Conservation (phyloP, 2,888 invertebrate species). For the Cantharis rustica region DNA sequence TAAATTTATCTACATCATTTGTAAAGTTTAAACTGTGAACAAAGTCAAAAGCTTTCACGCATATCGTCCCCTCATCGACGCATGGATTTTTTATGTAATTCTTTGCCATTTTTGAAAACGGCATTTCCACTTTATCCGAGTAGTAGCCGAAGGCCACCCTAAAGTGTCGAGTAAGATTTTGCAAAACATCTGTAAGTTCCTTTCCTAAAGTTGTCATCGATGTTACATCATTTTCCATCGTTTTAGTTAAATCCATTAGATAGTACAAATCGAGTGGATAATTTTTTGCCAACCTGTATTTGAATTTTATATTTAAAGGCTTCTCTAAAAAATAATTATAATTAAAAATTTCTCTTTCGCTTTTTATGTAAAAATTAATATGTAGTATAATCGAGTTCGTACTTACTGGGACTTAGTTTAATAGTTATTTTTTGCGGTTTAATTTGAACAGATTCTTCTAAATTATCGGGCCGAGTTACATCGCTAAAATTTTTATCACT, state of each 20-base stretch:
- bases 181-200: slow-evolving; percentile 63
- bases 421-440: slow-evolving; percentile 67
- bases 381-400: slow-evolving; percentile 3
- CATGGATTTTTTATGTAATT: slow-evolving; percentile 64
- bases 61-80: slow-evolving; percentile 58
- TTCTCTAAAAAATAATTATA: slow-evolving; percentile 57
- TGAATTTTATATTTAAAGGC: slow-evolving; percentile 64
- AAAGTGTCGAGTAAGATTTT: slow-evolving; percentile 72
- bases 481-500: slow-evolving; percentile 19
- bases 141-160: slow-evolving; percentile 78
- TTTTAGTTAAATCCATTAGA: slow-evolving; percentile 88
- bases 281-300: slow-evolving; percentile 80
- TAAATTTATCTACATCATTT: slow-evolving; percentile 54
- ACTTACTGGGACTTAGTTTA: slow-evolving; percentile 66
- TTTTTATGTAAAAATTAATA: no score
- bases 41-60: slow-evolving; percentile 82
- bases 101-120: slow-evolving; percentile 63
- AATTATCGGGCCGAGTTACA: slow-evolving; percentile 60
- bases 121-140: slow-evolving; percentile 80
- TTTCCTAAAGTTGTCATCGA: slow-evolving; percentile 72
- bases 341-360: neutral
- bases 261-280: slow-evolving; percentile 89
- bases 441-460: slow-evolving; percentile 64
- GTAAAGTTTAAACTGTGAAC: slow-evolving; percentile 77
- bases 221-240: slow-evolving; percentile 86